Base-by-base conservation (phyloP, 2,888 invertebrate species). In the Chelonus formosanus region DNA sequence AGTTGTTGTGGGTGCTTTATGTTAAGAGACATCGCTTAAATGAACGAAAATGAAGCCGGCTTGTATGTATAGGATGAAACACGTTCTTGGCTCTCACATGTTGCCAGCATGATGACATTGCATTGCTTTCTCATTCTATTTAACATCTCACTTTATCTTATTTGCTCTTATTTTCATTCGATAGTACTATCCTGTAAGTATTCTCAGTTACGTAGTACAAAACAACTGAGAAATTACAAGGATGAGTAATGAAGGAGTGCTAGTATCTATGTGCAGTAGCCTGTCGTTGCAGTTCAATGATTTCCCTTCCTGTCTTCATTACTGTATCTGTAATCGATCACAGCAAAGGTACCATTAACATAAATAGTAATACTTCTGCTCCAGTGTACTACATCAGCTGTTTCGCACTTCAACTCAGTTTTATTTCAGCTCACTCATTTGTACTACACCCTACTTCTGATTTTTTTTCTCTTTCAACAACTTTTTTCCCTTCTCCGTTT, bases 61-160 rank as follows among this genome's bases (percentile, higher is more conserved):
- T 58, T 50, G 48, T 36, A 20, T 20, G 36, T n/a, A n/a, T 45
- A 40, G 40, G 40, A 40, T 5, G 6, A 40, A 36, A 50, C 35
- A 58, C 7, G 48, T 47, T 58, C 47, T 36, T 58, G 35, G 50
- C 55, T 62, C 62, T 62, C 69, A 67, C 69, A 69, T 69, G 67
- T 56, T 65, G 67, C 56, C 68, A 67, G 61, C 67, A 68, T 68
- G 70, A 52, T 65, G 63, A 65, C 62, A 54, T 63, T 52, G 45
- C 50, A 55, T 35, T 10, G 50, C 44, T 59, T 20, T 50, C 56
- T 48, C 43, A 57, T 63, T 58, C 10, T 48, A 45, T 36, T 36
- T 55, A 34, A 40, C 31, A 3, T 53, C 44, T 61, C 31, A 61
- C 66, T 67, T 63, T 45, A 44, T 45, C 52, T 59, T 10, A 6